These are phyloP conservation scores for Hirtodrosophila histrioides DNA, from an alignment of 2,888 invertebrate genomes.

Conservation along the genomic window DNA sequence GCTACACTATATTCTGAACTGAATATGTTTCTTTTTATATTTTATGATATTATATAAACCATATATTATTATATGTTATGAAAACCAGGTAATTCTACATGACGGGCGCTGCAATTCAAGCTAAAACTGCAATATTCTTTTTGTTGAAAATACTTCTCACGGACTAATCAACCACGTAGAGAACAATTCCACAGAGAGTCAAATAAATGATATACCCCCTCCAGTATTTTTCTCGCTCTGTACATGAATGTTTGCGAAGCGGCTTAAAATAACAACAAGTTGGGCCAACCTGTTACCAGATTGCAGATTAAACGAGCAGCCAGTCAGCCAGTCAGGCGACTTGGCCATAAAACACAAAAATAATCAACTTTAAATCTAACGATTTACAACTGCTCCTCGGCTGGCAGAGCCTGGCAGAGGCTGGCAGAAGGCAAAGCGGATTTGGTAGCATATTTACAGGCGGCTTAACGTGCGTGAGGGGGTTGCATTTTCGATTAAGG, in stretches of 20 bases:
- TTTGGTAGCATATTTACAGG: constrained; percentile 55
- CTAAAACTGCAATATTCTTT: no score
- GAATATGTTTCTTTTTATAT: no score
- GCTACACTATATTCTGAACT: no score
- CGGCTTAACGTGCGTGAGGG: constrained; percentile 59
- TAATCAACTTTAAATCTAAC: constrained; percentile 64
- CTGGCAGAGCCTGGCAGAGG: constrained; percentile 1
- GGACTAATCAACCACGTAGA: constrained; percentile 1
- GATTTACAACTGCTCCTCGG: constrained; percentile 51
- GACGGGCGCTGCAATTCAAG: no score
- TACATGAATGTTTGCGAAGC: constrained; percentile 41
- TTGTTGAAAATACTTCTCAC: neutral
- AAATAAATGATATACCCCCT: no score
- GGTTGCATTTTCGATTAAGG: constrained; percentile 72
- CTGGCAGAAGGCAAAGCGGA: constrained; percentile 43
- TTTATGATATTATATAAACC: no score
- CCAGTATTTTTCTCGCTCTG: neutral
- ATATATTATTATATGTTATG: no score
- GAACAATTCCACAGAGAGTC: neutral
- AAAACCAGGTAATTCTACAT: no score
- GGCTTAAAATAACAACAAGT: constrained; percentile 40
- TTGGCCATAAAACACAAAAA: constrained; percentile 50
- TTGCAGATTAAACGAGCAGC: constrained; percentile 36
- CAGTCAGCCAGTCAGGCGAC: constrained; percentile 19
- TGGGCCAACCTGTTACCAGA: constrained; percentile 57